Evolutionary conservation across 2,113 vertebrate species (phyloP), one percentile per base, ranked within the genome.

Genomic region (Pelecanus crispus): DNA sequence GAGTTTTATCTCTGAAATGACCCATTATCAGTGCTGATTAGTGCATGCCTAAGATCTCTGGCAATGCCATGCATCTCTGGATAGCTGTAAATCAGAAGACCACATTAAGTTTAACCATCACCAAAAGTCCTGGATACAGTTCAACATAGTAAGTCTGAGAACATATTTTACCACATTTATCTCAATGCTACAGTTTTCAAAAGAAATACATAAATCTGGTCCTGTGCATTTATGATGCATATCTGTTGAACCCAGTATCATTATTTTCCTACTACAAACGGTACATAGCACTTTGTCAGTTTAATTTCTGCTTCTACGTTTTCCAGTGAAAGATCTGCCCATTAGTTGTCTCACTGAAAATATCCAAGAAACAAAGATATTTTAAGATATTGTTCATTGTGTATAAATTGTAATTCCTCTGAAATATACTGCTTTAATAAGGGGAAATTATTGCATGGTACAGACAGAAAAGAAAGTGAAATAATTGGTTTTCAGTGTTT

Each of bases 361-460:
- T 66, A 36, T 34, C 24, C 14, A 93, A 71, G 63, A 90, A 81
- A 58, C 9, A 78, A 28, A 9, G 3, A 66, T 66, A 85, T 88
- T 93, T 92, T 50, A 47, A 67, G 26, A 31, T 50, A 63, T 40
- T 93, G 9, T 84, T 92, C 19, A 18, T 10, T 59, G 18, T 49
- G 13, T 24, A 78, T 78, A 84, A 90, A 84, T 20, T 61, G 32
- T 74, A 93, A 92, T 67, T 86, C 59, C 21, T 59, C 67, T 88
- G 52, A 92, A 95, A 86, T 74, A 75, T 59, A 92, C 17, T 84
- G 31, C 25, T 40, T 67, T 93, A 93, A 86, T 90, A 92, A 94
- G 53, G n/a, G 3, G 8, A 66, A 88, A 92, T 73, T 81, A 81
- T 81, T 66, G 32, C 45, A 58, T 19, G 11, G 34, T 40, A 63